Percentiles rank a stretch among this genome's conserved stretches.
Evolutionary conservation across 2,888 invertebrate genomes (phyloP).

Genomic region (Lissocephala sabroskyi): DNA sequence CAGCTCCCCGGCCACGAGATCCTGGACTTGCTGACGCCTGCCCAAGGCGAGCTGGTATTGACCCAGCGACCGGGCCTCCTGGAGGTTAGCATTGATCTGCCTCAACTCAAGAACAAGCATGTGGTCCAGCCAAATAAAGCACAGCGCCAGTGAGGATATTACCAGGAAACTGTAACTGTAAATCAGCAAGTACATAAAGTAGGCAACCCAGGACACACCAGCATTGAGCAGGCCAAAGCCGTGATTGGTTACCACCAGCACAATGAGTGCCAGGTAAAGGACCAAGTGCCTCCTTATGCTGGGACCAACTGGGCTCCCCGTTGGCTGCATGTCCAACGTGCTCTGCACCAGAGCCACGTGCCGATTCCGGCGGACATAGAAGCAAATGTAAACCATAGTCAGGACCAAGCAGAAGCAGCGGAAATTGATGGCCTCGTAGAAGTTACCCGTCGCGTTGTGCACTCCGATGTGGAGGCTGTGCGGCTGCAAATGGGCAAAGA

Average conservation of each 20-base stretch:
- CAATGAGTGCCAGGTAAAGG: constrained; percentile 19
- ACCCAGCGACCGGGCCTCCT: background rate
- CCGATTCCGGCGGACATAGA: constrained; percentile 33
- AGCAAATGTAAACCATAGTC: constrained; percentile 20
- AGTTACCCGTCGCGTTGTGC: constrained; percentile 41
- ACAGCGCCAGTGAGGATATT: constrained; percentile 25
- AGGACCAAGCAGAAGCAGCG: constrained; percentile 27
- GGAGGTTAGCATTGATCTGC: constrained; percentile 16
- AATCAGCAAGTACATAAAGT: constrained; percentile 7
- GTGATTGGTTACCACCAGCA: constrained; percentile 21
- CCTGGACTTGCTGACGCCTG: constrained; percentile 19
- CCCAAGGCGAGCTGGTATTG: constrained; percentile 5
- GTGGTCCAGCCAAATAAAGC: constrained; percentile 37
- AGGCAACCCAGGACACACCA: background rate
- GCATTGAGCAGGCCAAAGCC: constrained; percentile 17
- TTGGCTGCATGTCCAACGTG: too few relatives aligned
- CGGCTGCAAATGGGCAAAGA: constrained; percentile 16
- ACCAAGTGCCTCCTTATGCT: constrained; percentile 22
- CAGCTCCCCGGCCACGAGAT: constrained; percentile 18
- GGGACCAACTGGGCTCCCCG: too few relatives aligned
- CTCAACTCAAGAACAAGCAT: constrained; percentile 25
- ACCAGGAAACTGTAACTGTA: constrained; percentile 29
- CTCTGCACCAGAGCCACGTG: constrained; percentile 25
- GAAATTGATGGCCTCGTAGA: constrained; percentile 31
- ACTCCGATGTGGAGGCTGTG: constrained; percentile 11